Evolutionary conservation across 2,888 invertebrate species (phyloP), one percentile per base, ranked within the genome.

Genomic region (Tolmerus cingulatus): DNA sequence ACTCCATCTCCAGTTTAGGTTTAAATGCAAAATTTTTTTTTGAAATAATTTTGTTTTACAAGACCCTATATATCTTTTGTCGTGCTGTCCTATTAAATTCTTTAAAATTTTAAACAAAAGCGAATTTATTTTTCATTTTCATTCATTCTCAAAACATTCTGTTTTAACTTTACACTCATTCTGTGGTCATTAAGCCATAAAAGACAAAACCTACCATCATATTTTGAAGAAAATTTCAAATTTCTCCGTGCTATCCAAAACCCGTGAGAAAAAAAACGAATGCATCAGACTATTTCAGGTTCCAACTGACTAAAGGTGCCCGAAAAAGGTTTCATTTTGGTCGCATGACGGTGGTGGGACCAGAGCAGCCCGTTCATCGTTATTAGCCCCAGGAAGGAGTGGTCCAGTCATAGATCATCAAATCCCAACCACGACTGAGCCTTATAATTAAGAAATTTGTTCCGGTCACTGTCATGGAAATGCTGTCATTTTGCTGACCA

Each of bases 381-480:
- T 27, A 66, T 84, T 84, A 84, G 40, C 51, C 66, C n/a, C 40
- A 23, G 37, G 51, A 43, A 43, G 84, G 84, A 84, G 57, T 57
- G 84, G 84, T 84, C 27, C 66, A 40, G 40, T 57, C 84, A 84
- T 84, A 84, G 66, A 84, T 84, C 84, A 84, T 81, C 81, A 84
- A 84, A 66, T 30, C 66, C 27, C 66, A 66, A 43, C 19, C 12
- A 19, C 37, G 16, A 37, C 19, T 14, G 84, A 84, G 66, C 66
- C 66, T 84, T 84, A 84, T 84, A 84, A 84, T 84, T 84, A 84
- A 84, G 84, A 84, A 84, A 84, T 84, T 84, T 66, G 84, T 84
- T 84, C 66, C 84, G 66, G 34, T 37, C 74, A 37, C 40, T 76
- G 76, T 40, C 76, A 76, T 66, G 66, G 66, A 19, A 66, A 66